Evolutionary conservation across 2,888 invertebrate species (phyloP).

Genomic region (Melanophora roralis): DNA sequence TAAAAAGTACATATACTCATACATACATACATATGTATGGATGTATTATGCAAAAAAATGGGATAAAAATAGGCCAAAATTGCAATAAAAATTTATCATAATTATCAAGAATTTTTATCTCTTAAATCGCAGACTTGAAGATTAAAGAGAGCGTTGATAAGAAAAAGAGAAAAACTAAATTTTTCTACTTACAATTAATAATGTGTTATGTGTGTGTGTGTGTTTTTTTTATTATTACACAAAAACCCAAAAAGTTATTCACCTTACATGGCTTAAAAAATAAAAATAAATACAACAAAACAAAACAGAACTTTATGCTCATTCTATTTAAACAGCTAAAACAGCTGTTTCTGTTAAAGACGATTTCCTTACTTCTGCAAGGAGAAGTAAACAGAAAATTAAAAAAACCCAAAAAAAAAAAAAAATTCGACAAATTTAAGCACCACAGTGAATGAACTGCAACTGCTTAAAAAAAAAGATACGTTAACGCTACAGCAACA

Average conservation of each 20-base stretch:
- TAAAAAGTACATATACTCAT: too few species aligned
- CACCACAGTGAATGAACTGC: constrained; percentile 52
- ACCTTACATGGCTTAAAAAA: constrained; percentile 42
- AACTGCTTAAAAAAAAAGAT: constrained; percentile 32
- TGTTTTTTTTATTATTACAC: neutral
- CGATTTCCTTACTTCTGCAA: constrained; percentile 46
- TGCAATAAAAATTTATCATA: constrained; percentile 3
- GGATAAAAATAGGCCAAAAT: constrained; percentile 5
- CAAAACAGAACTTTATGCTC: constrained; percentile 35
- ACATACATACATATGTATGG: too few species aligned
- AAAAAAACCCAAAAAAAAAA: neutral
- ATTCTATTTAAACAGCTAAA: constrained; percentile 20
- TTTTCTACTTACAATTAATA: neutral
- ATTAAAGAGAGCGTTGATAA: constrained; percentile 7
- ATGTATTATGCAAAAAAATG: too few species aligned
- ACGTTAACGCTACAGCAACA: constrained; percentile 28
- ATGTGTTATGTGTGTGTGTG: neutral
- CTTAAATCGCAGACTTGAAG: constrained; percentile 27
- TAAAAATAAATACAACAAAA: constrained; percentile 28
- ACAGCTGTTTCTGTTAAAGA: constrained; percentile 52
- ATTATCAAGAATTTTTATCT: constrained; percentile 3
- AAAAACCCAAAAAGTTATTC: constrained; percentile 50
- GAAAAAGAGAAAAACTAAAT: neutral
- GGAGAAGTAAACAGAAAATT: constrained; percentile 33
- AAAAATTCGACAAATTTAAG: constrained; percentile 29